These are phyloP conservation scores for Parasteatoda lunata DNA, from an alignment of 2,888 invertebrate genomes.

Conservation along the genomic window DNA sequence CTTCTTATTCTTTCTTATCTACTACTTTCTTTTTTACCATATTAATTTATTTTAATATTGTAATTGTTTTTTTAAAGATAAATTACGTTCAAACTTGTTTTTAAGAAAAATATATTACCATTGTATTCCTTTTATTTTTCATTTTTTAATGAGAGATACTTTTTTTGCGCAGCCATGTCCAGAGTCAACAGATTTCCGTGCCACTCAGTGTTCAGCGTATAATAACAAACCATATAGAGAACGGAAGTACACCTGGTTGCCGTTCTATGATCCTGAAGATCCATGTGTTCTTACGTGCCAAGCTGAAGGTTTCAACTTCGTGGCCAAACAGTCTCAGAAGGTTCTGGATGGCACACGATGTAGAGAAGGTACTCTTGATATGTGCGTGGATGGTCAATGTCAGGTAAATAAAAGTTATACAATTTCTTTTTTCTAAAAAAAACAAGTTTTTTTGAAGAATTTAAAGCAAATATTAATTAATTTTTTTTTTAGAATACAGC, in stretches of 20 bases:
- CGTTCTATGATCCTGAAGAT: slow-evolving; percentile 86
- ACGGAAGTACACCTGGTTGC: slow-evolving; percentile 83
- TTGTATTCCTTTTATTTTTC: too few relatives aligned
- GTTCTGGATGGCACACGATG: slow-evolving; percentile 95
- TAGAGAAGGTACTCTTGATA: slow-evolving; percentile 87
- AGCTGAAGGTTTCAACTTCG: slow-evolving; percentile 78
- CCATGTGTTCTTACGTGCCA: slow-evolving; percentile 91
- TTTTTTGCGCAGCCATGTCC: slow-evolving; percentile 84
- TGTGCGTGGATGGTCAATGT: slow-evolving; percentile 95
- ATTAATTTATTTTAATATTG: too few relatives aligned
- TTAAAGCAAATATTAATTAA: too few relatives aligned
- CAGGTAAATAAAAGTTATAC: slow-evolving; percentile 79
- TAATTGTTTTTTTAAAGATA: too few relatives aligned
- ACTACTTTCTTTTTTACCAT: too few relatives aligned
- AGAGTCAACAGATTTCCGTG: slow-evolving; percentile 84
- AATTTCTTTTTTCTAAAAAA: too few relatives aligned
- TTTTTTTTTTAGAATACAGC: too few relatives aligned
- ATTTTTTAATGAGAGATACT: too few relatives aligned
- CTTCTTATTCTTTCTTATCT: too few relatives aligned
- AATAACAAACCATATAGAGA: slow-evolving; percentile 83
- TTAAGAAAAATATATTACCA: too few relatives aligned
- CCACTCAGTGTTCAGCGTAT: slow-evolving; percentile 90
- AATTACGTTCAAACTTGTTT: too few relatives aligned
- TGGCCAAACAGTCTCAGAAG: slow-evolving; percentile 83
- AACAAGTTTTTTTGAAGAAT: neutral